Evolutionary conservation across 2,888 invertebrate species (phyloP), one percentile per base, ranked within the genome.

Genomic region (Eudemis profundana): DNA sequence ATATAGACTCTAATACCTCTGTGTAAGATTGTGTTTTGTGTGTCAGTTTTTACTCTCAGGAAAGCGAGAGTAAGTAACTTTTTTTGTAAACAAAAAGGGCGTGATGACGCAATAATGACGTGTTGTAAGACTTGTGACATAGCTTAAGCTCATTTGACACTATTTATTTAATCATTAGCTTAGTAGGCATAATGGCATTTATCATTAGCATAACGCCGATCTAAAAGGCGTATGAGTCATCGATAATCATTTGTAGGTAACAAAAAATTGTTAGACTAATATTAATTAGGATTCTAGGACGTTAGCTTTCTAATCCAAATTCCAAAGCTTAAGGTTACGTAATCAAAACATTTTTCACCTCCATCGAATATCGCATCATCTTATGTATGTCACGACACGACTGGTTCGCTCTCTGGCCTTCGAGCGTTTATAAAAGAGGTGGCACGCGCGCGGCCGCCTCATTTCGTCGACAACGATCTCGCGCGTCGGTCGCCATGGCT

Each of bases 391-490:
- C 57, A 66, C 64, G 54, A 61, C 67, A 40, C 44, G 64, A 64
- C 68, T 68, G 71, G 80, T 77, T 53, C 76, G 81, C 81, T 78
- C 73, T 78, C 74, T 65, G 70, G 75, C 70, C 70, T 73, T 73
- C 74, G 69, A 62, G 74, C 83, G 84, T 86, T 87, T 82, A 89
- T 89, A 91, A 90, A 90, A 86, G 77, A 77, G 76, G 74, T 85
- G 78, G 81, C 83, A 76, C 74, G 77, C 78, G 72, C 70, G 74
- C 68, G 72, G 73, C 79, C 86, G 82, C 85, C 84, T 86, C 89
- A 91, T 87, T 87, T 81, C 76, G 81, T 82, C 78, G 81, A 74
- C 83, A 79, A 82, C 81, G 72, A 77, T 78, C 78, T 74, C 65
- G 74, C 72, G 71, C 69, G 68, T 33, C 61, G 64, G 59, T 33